Evolutionary conservation across 2,797 vertebrate species (phyloP).

Genomic region (Sebastes diaconus): DNA sequence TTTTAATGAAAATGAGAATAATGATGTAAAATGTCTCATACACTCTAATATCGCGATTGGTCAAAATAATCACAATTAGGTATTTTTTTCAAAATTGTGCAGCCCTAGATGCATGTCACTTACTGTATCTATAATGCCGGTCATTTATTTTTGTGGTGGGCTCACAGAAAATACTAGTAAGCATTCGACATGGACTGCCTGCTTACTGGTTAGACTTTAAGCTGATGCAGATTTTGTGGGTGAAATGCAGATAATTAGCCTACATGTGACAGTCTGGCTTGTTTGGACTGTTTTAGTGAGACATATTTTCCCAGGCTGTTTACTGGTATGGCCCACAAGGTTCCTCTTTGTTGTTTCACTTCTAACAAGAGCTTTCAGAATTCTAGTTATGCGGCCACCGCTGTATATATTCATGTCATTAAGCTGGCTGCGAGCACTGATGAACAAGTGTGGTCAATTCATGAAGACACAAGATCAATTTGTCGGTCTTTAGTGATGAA

Average conservation of each 20-base stretch:
- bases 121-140: neutral
- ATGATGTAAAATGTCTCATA: too few species aligned
- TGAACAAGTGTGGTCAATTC: neutral
- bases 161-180: neutral
- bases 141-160: neutral
- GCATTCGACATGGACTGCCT: neutral
- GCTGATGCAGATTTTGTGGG: neutral
- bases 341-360: slow-evolving; percentile 38
- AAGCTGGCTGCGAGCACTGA: slow-evolving; percentile 1
- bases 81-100: too few species aligned
- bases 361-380: slow-evolving; percentile 1
- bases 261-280: neutral
- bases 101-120: neutral
- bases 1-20: too few species aligned
- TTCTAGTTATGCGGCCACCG: slow-evolving; percentile 15
- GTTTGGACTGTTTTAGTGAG: neutral
- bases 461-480: slow-evolving; percentile 3
- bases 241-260: neutral
- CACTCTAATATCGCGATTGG: too few species aligned
- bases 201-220: neutral
- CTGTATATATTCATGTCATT: neutral
- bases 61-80: too few species aligned
- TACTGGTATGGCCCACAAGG: neutral
- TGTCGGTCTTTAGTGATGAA: neutral
- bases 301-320: slow-evolving; percentile 22